Evolutionary conservation across 2,888 invertebrate genomes (phyloP).

Genomic region (Cheiracanthium punctorium): DNA sequence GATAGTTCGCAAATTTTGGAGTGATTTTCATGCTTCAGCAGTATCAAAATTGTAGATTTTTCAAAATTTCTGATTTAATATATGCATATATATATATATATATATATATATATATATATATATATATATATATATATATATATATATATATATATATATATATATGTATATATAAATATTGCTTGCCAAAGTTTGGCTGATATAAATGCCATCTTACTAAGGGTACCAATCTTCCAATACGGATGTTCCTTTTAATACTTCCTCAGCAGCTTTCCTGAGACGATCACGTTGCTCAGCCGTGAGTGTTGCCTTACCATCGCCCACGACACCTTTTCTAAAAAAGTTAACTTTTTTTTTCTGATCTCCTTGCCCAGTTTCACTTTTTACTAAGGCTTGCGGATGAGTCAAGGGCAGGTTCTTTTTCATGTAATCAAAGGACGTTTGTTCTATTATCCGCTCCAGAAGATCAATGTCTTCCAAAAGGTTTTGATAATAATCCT

Average conservation of each 20-base stretch:
- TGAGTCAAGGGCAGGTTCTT: not conserved
- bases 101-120: too few species aligned
- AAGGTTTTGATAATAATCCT: slow-evolving; percentile 16
- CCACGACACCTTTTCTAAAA: slow-evolving; percentile 30
- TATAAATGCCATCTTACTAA: too few species aligned
- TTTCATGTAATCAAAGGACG: slow-evolving; percentile 41
- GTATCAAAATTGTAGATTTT: too few species aligned
- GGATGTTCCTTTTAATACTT: slow-evolving; percentile 4
- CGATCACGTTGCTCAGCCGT: not conserved
- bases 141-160: too few species aligned
- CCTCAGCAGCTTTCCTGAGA: not conserved
- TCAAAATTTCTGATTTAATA: too few species aligned
- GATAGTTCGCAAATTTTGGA: too few species aligned
- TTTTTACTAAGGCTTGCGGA: too few species aligned
- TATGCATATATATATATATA: too few species aligned
- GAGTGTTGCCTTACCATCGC: slow-evolving; percentile 12
- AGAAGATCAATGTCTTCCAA: not conserved
- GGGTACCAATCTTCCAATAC: slow-evolving; percentile 10
- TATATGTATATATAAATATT: too few species aligned
- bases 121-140: too few species aligned
- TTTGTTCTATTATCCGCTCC: slow-evolving; percentile 11
- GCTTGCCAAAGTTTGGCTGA: too few species aligned
- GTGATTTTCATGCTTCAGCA: too few species aligned
- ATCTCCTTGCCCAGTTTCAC: not conserved
- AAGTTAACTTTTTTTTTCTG: not conserved